Conservation (phyloP, 2,797 vertebrate genomes). For the Hippocampus kuda region DNA sequence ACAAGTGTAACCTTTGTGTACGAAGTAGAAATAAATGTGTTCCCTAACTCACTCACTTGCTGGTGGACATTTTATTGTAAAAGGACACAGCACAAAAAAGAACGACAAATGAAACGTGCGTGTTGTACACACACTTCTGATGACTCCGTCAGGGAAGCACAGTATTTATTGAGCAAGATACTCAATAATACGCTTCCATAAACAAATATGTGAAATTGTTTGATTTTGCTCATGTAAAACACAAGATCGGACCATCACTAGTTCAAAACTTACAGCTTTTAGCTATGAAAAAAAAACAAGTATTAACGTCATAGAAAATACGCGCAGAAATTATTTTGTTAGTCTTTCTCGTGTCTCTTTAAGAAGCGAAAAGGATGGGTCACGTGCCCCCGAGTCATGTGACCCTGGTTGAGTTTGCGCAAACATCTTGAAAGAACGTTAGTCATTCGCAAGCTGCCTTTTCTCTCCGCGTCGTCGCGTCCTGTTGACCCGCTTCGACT, state of each 20-base stretch:
- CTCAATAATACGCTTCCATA: no score
- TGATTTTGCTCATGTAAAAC: no score
- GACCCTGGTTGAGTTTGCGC: neutral
- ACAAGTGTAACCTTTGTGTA: conserved; percentile 54
- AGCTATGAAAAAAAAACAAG: no score
- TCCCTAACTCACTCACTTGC: conserved; percentile 34
- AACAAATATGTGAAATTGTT: no score
- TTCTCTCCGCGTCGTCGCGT: neutral
- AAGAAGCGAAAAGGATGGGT: neutral
- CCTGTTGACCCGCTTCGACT: neutral
- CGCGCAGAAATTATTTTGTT: no score
- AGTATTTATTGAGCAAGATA: no score
- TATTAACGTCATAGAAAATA: no score
- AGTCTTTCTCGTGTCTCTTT: neutral
- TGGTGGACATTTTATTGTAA: conserved; percentile 17
- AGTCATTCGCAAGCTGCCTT: neutral
- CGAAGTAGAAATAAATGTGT: conserved; percentile 63
- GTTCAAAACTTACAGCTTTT: no score
- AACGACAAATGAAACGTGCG: neutral
- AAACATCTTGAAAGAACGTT: neutral
- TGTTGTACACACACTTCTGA: no score
- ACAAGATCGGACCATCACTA: no score
- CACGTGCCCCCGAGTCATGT: neutral
- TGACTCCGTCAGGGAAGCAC: no score
- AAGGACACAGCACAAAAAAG: neutral